Percentiles rank a stretch among this genome's conserved stretches.
Evolutionary conservation across 2,113 vertebrate genomes (phyloP).

Genomic region (Oxyura jamaicensis): DNA sequence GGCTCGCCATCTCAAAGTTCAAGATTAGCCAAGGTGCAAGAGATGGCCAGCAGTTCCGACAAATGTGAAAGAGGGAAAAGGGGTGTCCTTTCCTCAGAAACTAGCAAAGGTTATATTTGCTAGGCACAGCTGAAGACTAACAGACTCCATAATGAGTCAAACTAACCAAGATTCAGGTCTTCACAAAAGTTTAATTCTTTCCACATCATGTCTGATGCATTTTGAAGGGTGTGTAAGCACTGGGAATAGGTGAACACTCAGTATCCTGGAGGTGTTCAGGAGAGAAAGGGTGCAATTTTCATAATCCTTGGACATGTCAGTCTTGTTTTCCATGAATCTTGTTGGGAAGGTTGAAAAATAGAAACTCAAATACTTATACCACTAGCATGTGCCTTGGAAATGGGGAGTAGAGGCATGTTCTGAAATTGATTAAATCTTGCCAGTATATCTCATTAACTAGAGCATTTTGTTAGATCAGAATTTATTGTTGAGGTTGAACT

Average conservation of each 20-base stretch:
- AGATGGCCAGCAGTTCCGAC: accelerated
- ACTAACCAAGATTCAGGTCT: not conserved
- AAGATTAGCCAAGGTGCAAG: not conserved
- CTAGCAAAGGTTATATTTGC: not conserved
- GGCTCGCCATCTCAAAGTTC: not conserved
- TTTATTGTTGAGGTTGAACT: not conserved
- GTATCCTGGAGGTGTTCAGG: not conserved
- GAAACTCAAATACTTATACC: not conserved
- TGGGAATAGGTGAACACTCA: not conserved
- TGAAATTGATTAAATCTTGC: not conserved
- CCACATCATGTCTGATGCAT: not conserved
- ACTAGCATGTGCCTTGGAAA: not conserved
- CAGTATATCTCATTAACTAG: not conserved
- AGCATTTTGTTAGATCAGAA: not conserved
- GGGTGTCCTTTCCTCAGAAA: not conserved
- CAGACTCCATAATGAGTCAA: not conserved
- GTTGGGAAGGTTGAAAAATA: not conserved
- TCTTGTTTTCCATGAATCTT: not conserved
- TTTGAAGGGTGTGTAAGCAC: not conserved
- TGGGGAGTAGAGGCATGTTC: not conserved
- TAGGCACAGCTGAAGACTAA: not conserved
- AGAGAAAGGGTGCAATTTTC: not conserved
- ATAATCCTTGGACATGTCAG: not conserved
- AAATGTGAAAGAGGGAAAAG: not conserved
- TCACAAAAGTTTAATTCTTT: not conserved